A percentile compares a stretch with the other conserved stretches of the same genome.
Evolutionary conservation across 2,797 vertebrate species (phyloP).

Genomic region (Alcedo atthis): DNA sequence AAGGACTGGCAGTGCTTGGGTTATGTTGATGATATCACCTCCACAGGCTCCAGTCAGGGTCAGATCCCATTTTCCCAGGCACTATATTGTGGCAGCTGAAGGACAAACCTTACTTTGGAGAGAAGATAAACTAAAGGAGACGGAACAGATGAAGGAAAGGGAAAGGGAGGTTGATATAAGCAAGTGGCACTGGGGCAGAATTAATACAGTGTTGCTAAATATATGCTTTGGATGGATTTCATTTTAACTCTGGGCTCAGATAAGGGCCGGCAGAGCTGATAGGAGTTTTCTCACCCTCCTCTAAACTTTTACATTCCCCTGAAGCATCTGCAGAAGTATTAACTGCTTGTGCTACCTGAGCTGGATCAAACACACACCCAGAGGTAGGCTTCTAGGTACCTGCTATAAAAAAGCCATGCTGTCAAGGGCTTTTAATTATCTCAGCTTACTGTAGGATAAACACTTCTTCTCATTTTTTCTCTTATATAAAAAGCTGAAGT

Average conservation of each 20-base stretch:
- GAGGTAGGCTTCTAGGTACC: not conserved
- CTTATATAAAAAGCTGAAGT: not conserved
- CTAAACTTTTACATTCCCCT: not conserved
- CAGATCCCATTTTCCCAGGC: not conserved
- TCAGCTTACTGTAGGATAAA: not conserved
- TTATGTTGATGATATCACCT: not conserved
- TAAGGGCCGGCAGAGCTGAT: not conserved
- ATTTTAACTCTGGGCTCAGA: not conserved
- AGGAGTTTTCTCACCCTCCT: not conserved
- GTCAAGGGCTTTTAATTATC: not conserved
- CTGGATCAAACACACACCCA: not conserved
- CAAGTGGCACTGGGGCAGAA: not conserved
- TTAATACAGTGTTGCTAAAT: not conserved
- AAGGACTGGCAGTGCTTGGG: not conserved
- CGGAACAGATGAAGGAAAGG: not conserved
- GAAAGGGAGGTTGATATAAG: not conserved
- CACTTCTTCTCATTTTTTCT: not conserved
- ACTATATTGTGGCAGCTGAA: not conserved
- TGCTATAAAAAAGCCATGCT: not conserved
- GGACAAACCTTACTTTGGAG: not conserved
- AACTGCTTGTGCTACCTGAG: not conserved
- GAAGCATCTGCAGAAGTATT: not conserved
- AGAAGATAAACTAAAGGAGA: not conserved
- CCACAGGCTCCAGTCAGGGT: fast-evolving
- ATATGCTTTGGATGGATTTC: not conserved